These are phyloP conservation scores for Caenorhabditis becei DNA, from an alignment of 2,888 invertebrate genomes.

Conservation along the genomic window DNA sequence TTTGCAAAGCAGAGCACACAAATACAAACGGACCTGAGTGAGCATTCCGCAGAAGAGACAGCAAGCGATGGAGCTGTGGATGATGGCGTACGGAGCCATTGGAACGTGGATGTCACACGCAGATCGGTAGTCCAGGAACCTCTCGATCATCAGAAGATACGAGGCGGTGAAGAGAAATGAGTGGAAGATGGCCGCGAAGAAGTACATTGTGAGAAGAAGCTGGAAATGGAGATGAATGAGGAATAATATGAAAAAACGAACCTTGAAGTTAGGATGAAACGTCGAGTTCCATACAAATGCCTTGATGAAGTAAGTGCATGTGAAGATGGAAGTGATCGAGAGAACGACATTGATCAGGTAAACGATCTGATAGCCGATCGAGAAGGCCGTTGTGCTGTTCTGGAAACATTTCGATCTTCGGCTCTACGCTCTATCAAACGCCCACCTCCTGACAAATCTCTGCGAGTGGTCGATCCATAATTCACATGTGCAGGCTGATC, in stretches of 20 bases:
- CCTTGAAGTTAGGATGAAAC: conserved; percentile 58
- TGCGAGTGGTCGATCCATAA: conserved; percentile 20
- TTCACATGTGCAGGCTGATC: conserved; percentile 29
- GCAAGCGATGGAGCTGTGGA: conserved; percentile 48
- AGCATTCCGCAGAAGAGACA: conserved; percentile 55
- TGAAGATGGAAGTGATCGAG: conserved; percentile 47
- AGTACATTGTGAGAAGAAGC: conserved; percentile 53
- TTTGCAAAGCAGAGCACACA: background rate
- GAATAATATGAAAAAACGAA: background rate
- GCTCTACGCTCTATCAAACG: background rate
- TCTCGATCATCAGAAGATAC: conserved; percentile 43
- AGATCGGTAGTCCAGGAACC: conserved; percentile 30
- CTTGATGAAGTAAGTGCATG: conserved; percentile 51
- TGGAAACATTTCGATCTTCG: background rate
- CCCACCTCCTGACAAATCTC: conserved; percentile 28
- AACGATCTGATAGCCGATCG: conserved; percentile 37
- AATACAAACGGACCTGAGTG: conserved; percentile 33
- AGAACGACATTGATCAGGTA: conserved; percentile 42
- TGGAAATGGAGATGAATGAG: conserved; percentile 1
- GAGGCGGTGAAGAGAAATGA: conserved; percentile 41
- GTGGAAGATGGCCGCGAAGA: conserved; percentile 48
- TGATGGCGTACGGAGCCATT: conserved; percentile 35
- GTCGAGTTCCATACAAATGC: conserved; percentile 52
- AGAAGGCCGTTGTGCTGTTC: conserved; percentile 35
- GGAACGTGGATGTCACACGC: conserved; percentile 48